A percentile compares a stretch with the other conserved stretches of the same genome.
Conservation (phyloP, 2,888 invertebrate genomes). For the Chalcosyrphus nemorum region DNA sequence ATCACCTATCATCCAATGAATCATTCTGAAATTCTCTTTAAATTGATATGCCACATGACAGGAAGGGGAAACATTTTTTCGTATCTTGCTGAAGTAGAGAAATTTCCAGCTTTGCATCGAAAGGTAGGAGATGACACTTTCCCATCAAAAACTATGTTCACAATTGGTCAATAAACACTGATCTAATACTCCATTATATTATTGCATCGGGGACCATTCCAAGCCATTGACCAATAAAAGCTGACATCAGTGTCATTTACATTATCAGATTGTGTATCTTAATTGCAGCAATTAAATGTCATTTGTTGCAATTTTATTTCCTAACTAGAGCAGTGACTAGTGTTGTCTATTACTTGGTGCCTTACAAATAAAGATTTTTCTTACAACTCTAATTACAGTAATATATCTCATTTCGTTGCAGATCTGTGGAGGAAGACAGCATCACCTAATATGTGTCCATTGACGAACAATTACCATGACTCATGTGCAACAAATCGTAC, state of each 20-base stretch:
- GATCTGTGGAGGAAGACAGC: neutral
- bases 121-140: no score
- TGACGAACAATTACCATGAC: constrained; percentile 5
- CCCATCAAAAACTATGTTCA: no score
- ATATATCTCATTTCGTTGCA: neutral
- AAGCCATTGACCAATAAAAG: neutral
- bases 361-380: neutral
- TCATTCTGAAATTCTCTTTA: no score
- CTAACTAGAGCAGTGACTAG: neutral
- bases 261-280: neutral
- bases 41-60: no score
- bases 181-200: neutral
- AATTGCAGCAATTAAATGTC: constrained; percentile 27
- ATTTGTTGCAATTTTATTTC: constrained; percentile 19
- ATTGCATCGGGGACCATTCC: neutral
- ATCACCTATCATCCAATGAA: no score
- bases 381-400: neutral
- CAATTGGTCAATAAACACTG: neutral
- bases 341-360: neutral
- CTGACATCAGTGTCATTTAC: constrained; percentile 28
- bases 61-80: no score
- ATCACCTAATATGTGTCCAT: neutral
- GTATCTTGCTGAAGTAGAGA: no score
- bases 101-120: no score
- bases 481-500: neutral